A percentile compares a stretch with the other conserved stretches of the same genome.
Evolutionary conservation across 2,888 invertebrate genomes (phyloP).

Genomic region (Orthosia incerta): DNA sequence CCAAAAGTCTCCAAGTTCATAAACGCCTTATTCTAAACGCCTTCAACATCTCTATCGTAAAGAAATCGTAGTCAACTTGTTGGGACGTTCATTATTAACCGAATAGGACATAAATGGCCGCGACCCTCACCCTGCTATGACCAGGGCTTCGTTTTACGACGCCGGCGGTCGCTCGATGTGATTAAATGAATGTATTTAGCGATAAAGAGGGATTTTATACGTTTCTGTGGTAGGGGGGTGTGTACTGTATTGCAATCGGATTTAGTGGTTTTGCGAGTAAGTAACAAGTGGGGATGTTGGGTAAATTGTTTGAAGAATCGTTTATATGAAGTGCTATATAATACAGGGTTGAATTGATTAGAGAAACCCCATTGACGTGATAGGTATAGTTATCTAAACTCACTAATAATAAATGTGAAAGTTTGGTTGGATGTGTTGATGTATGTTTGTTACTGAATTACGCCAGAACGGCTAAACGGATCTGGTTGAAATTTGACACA

Average conservation of each 20-base stretch:
- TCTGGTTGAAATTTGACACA: too few relatives aligned
- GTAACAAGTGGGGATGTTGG: slow-evolving; percentile 24
- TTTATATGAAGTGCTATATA: background rate
- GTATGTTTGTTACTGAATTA: too few relatives aligned
- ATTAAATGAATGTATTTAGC: slow-evolving; percentile 77
- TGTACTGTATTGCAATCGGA: slow-evolving; percentile 53
- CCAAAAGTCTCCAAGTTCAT: background rate
- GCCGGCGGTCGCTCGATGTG: slow-evolving; percentile 72
- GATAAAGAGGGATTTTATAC: slow-evolving; percentile 74
- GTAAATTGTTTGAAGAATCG: background rate
- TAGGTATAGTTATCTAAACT: too few relatives aligned
- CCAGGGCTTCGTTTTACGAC: slow-evolving; percentile 73
- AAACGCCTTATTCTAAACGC: background rate
- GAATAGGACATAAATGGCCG: slow-evolving; percentile 53
- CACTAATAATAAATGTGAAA: too few relatives aligned
- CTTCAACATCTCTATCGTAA: slow-evolving; percentile 21
- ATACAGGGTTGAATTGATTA: too few relatives aligned
- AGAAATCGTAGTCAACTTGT: slow-evolving; percentile 28
- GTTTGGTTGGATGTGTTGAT: too few relatives aligned
- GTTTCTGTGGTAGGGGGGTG: slow-evolving; percentile 64
- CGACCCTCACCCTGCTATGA: slow-evolving; percentile 56
- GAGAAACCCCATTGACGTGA: too few relatives aligned
- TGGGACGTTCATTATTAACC: slow-evolving; percentile 60
- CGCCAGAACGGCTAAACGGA: too few relatives aligned
- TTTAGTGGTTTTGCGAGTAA: slow-evolving; percentile 35